Evolutionary conservation across 2,797 vertebrate species (phyloP).

Genomic region (Mormyrops boulengeri): DNA sequence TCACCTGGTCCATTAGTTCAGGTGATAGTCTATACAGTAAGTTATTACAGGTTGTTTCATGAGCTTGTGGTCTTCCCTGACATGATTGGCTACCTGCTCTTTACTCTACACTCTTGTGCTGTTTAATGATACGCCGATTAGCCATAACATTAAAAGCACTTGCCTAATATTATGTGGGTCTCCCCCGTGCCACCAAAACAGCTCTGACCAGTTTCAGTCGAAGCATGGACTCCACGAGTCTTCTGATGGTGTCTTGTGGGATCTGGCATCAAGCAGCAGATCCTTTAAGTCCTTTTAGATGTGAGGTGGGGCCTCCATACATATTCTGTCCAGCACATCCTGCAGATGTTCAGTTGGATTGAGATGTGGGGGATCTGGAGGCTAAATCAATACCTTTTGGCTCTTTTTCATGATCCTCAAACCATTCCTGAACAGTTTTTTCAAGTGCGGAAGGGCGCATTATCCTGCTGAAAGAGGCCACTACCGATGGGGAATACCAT

Average conservation of each 20-base stretch:
- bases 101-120: not conserved
- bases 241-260: not conserved
- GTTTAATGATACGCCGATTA: not conserved
- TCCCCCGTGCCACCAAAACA: not conserved
- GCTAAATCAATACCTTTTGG: not conserved
- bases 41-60: constrained; percentile 39
- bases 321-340: not conserved
- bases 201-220: not conserved
- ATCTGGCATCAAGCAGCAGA: not conserved
- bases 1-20: not conserved
- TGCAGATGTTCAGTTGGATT: not conserved
- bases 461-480: not conserved
- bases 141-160: not conserved
- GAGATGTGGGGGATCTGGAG: not conserved
- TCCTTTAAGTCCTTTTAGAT: not conserved
- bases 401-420: not conserved
- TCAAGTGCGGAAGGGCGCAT: not conserved
- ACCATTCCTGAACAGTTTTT: not conserved
- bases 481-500: not conserved
- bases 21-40: constrained; percentile 24
- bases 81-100: constrained; percentile 7
- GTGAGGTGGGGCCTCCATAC: not conserved
- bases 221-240: not conserved
- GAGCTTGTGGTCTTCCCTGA: constrained; percentile 42
- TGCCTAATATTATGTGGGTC: not conserved